These are phyloP conservation scores for Zeus faber DNA, from an alignment of 2,113 vertebrate species.

Conservation along the genomic window DNA sequence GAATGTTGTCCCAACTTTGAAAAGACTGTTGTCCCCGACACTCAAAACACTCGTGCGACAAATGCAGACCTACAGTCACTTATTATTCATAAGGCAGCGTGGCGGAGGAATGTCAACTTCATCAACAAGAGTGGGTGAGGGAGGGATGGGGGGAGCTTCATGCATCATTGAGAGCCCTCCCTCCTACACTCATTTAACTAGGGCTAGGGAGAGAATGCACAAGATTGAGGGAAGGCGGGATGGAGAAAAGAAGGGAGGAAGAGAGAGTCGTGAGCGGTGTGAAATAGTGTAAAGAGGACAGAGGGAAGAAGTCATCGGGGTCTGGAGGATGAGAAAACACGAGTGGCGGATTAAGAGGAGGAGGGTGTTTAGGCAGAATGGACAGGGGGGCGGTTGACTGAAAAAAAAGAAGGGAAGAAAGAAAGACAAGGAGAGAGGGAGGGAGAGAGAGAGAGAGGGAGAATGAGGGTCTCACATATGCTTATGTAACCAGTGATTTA, in stretches of 20 bases:
- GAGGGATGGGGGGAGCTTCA: slow-evolving; percentile 29
- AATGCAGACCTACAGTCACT: slow-evolving; percentile 30
- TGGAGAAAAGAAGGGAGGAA: slow-evolving; percentile 1
- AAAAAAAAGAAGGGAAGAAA: background rate
- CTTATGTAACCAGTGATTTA: slow-evolving; percentile 74
- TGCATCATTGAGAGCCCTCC: slow-evolving; percentile 54
- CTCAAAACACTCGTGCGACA: slow-evolving; percentile 25
- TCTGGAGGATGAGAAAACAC: no score
- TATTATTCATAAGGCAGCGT: slow-evolving; percentile 50
- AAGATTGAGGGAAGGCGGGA: slow-evolving; percentile 15
- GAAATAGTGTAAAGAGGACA: no score
- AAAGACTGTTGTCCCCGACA: slow-evolving; percentile 17
- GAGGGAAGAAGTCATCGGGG: no score
- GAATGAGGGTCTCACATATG: slow-evolving; percentile 47
- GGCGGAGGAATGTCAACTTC: slow-evolving; percentile 43
- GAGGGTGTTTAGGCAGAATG: no score
- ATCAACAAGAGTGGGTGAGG: slow-evolving; percentile 27
- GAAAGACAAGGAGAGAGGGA: slow-evolving; percentile 4
- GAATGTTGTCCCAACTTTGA: slow-evolving; percentile 33
- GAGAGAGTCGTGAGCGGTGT: no score
- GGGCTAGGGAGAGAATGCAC: slow-evolving; percentile 30
- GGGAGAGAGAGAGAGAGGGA: slow-evolving; percentile 15
- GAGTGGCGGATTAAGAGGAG: no score
- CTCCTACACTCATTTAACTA: slow-evolving; percentile 26
- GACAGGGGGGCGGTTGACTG: slow-evolving; percentile 2